Base-by-base conservation (phyloP, 1,140 invertebrate genomes). In the Myzus persicae region DNA sequence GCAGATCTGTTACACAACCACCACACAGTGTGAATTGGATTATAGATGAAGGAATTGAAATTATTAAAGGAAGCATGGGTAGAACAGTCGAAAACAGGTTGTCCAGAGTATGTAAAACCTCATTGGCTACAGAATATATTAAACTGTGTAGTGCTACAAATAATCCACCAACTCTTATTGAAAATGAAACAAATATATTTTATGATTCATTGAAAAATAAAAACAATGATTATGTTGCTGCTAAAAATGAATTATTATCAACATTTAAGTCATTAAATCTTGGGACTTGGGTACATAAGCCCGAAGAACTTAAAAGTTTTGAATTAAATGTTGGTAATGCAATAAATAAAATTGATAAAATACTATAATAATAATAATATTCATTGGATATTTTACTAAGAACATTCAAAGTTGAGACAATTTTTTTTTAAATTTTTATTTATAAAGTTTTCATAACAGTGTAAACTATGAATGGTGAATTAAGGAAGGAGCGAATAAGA, bases 261-360 rank as follows among this genome's bases (percentile, higher is more conserved):
- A 38, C 76, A 51, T 93, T 93, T 84, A 93, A 84, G 24, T 54
- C 51, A 51, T 85, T 36, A 14, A 85, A 84, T 31, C 54, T 84
- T 85, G 91, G 91, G 11, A 51, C 26, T 40, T 93, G 91, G 91
- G 81, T 93, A 40, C 11, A 85, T n/a, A 93, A 93, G 38, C 91
- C 91, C 1, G 91, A 93, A 93, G 91, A 93, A 51, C 18, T 93
- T 24, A 85, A 40, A 93, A 93, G 46, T 31, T 93, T 93, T 93
- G 81, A 93, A 44, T 51, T 93, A 91, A 26, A 91, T 89, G 36
- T 89, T 89, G 14, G 31, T 76, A 76, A 36, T n/a, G 4, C 31
- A 76, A 76, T 51, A 22, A 24, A 51, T 51, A 51, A 22, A 51
- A 22, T 24, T 51, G 31, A 18, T 18, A 76, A 18, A n/a, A 76